Conservation (phyloP, 2,113 vertebrate genomes). For the Syrmaticus mikado region DNA sequence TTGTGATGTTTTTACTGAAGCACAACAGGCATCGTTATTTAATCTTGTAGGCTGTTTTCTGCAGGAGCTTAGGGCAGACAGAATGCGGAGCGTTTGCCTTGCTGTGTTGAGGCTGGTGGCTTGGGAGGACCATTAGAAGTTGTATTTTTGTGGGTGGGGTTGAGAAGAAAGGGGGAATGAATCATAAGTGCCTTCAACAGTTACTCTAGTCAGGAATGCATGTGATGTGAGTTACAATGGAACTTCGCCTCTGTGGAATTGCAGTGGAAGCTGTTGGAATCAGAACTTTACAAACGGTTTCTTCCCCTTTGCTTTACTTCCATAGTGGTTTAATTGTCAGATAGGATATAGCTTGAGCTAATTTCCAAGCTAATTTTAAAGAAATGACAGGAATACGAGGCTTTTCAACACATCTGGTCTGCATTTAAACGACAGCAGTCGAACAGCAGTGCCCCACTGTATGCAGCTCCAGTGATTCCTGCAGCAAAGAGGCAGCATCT, state of each 20-base stretch:
- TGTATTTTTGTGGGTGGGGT: constrained; percentile 7
- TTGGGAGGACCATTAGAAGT: background rate
- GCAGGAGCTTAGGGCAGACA: background rate
- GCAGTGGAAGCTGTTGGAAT: constrained; percentile 11
- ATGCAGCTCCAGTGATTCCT: background rate
- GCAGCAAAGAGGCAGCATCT: background rate
- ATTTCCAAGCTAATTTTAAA: background rate
- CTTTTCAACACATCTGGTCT: accelerated
- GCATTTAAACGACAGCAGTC: accelerated
- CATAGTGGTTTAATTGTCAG: background rate
- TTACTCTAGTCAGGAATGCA: background rate
- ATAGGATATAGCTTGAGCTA: background rate
- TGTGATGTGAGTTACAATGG: background rate
- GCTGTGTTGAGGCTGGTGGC: background rate
- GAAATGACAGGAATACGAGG: accelerated
- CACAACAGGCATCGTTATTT: no score
- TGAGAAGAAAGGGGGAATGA: constrained; percentile 17
- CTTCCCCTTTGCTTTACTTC: background rate
- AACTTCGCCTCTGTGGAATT: background rate
- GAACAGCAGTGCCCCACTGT: accelerated
- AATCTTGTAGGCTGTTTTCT: background rate
- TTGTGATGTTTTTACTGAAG: background rate
- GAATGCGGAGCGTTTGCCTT: background rate
- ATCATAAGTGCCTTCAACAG: background rate
- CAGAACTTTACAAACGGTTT: background rate